Evolutionary conservation across 2,797 vertebrate genomes (phyloP).

Genomic region (Oreochromis grahami): DNA sequence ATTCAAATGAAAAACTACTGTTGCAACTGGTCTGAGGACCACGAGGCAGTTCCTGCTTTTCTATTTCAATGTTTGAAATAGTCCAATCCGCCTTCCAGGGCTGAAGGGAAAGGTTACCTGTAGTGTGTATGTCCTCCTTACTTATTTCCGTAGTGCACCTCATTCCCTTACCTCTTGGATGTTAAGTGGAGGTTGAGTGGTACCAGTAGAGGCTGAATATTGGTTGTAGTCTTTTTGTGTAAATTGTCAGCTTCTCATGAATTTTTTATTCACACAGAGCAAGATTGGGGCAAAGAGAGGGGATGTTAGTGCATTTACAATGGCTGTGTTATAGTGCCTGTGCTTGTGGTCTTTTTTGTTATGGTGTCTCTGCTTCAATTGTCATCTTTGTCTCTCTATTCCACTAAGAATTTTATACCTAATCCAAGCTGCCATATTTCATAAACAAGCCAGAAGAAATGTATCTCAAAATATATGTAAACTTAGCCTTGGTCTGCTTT

Average conservation of each 20-base stretch:
- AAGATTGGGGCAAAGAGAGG: neutral
- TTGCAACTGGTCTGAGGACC: neutral
- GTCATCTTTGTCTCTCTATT: neutral
- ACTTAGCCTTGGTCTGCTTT: neutral
- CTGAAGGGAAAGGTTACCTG: slow-evolving; percentile 9
- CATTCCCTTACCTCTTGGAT: neutral
- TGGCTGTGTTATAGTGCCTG: slow-evolving; percentile 3
- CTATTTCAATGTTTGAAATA: slow-evolving; percentile 3
- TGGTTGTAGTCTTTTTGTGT: slow-evolving; percentile 18
- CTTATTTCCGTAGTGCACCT: slow-evolving; percentile 5
- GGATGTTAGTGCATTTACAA: slow-evolving; percentile 5
- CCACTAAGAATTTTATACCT: neutral
- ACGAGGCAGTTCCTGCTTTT: neutral
- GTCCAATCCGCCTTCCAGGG: neutral
- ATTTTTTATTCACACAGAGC: slow-evolving; percentile 18
- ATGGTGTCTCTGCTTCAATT: slow-evolving; percentile 2
- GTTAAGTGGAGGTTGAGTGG: slow-evolving; percentile 12
- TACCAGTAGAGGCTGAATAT: slow-evolving; percentile 5
- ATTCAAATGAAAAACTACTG: neutral
- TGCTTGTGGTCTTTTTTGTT: slow-evolving; percentile 4
- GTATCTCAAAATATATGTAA: neutral
- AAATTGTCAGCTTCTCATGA: slow-evolving; percentile 17
- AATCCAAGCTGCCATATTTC: slow-evolving; percentile 10
- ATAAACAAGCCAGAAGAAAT: slow-evolving; percentile 1
- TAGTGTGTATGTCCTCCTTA: neutral